A percentile compares a stretch with the other conserved stretches of the same genome.
Evolutionary conservation across 2,888 invertebrate genomes (phyloP).

Genomic region (Dasysyrphus tricinctus): DNA sequence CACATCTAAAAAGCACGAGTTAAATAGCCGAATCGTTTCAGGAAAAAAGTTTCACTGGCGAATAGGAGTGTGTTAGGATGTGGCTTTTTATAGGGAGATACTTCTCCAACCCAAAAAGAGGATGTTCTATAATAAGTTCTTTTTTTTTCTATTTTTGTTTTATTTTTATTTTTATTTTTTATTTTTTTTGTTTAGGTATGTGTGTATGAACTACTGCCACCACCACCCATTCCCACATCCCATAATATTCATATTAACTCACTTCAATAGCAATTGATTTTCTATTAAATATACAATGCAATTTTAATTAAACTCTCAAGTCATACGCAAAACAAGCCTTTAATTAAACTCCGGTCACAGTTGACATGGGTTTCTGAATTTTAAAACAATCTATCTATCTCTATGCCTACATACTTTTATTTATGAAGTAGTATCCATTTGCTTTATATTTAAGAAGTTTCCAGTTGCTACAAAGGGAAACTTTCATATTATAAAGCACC

Average conservation of each 20-base stretch:
- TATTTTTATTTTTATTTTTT: background rate
- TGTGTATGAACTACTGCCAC: slow-evolving; percentile 6
- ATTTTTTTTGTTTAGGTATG: slow-evolving; percentile 17
- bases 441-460: background rate
- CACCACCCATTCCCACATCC: slow-evolving; percentile 4
- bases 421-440: background rate
- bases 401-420: background rate
- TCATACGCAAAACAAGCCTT: slow-evolving; percentile 44
- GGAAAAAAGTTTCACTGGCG: slow-evolving; percentile 64
- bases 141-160: slow-evolving; percentile 2
- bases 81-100: slow-evolving; percentile 60
- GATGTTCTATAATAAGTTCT: slow-evolving; percentile 62
- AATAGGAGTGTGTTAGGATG: slow-evolving; percentile 73
- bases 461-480: background rate
- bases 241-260: slow-evolving; percentile 29
- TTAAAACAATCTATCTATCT: background rate
- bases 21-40: slow-evolving; percentile 69
- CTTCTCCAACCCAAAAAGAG: slow-evolving; percentile 54
- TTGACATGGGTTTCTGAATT: slow-evolving; percentile 33
- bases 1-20: slow-evolving; percentile 69
- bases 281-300: slow-evolving; percentile 46
- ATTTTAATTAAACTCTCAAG: slow-evolving; percentile 65
- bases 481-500: background rate
- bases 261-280: slow-evolving; percentile 22
- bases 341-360: slow-evolving; percentile 23